A percentile compares a stretch with the other conserved stretches of the same genome.
These are phyloP conservation scores for Verasper variegatus DNA, from an alignment of 2,113 vertebrate species.

Conservation along the genomic window DNA sequence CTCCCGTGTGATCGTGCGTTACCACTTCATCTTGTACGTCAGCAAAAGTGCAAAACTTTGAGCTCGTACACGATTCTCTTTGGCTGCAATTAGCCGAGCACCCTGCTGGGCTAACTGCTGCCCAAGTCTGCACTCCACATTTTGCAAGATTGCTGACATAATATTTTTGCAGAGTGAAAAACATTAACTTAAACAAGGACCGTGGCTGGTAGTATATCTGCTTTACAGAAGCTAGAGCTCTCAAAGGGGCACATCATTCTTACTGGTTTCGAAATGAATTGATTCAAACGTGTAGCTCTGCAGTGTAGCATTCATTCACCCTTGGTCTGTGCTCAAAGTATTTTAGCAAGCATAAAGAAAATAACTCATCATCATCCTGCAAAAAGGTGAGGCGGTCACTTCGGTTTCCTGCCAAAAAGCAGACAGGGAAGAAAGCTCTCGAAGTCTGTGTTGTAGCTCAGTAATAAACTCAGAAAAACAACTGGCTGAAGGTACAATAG, in stretches of 20 bases:
- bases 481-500: neutral
- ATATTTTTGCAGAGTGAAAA: conserved; percentile 21
- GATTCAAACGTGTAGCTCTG: neutral
- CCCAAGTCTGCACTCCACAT: conserved; percentile 8
- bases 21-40: conserved; percentile 30
- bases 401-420: conserved; percentile 33
- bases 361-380: conserved; percentile 15
- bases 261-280: neutral
- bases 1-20: conserved; percentile 18
- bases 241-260: neutral
- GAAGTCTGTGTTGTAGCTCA: conserved; percentile 9
- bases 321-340: neutral
- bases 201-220: conserved; percentile 1
- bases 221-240: neutral
- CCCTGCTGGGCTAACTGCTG: conserved; percentile 35
- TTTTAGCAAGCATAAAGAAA: conserved; percentile 9
- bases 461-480: conserved; percentile 18
- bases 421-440: neutral
- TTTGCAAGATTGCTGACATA: conserved; percentile 33
- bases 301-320: conserved; percentile 14
- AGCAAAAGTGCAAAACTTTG: conserved; percentile 29
- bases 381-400: conserved; percentile 29
- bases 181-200: conserved; percentile 19
- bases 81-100: conserved; percentile 29
- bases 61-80: conserved; percentile 6